Base-by-base conservation (phyloP, 2,797 vertebrate species). In the Babyrousa celebensis region DNA sequence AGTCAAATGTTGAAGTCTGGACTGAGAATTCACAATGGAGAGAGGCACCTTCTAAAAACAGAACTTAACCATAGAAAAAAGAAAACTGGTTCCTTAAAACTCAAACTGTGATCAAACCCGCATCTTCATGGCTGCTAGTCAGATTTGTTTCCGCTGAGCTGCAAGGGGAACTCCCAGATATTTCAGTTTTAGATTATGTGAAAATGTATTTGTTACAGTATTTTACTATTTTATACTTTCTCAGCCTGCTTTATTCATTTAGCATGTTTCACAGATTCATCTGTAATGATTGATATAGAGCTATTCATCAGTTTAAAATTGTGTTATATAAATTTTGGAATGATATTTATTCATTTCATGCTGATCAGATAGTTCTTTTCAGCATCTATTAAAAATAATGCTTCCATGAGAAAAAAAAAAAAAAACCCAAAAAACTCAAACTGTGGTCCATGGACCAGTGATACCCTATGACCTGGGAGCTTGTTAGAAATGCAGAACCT, bases 1-100 rank as follows among this genome's bases (percentile, higher is more conserved):
- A 29, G 25, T 88, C 1, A 12, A 67, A 36, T 91, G 56, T 75
- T 27, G 78, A 85, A 92, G 48, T 54, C 56, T 62, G 15, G 56
- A 48, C 71, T 71, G 29, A 75, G 60, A 25, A 43, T 52, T 62
- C 74, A 85, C 16, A 92, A 29, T 32, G 62, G 32, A 91, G 40
- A 80, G 40, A 91, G 54, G 67, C 16, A 15, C 56, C 79, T 94
- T 92, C 62, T 74, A 80, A 52, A 93, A 91, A 95, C 29, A 77
- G 21, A 65, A 63, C 79, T 68, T 48, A 80, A 68, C 12, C 29
- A 68, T n/a, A 86, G 62, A 84, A 60, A 74, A 93, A 91, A 84
- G 5, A 90, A 65, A 18, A 54, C 20, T 52, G 71, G 21, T 21
- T 62, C 20, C 36, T 67, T 62, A 83, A 4, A 74, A 78, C 6